Percentiles rank a stretch among this genome's conserved stretches.
Conservation (phyloP, 2,113 vertebrate genomes). For the Rhegmatorhina hoffmannsi region DNA sequence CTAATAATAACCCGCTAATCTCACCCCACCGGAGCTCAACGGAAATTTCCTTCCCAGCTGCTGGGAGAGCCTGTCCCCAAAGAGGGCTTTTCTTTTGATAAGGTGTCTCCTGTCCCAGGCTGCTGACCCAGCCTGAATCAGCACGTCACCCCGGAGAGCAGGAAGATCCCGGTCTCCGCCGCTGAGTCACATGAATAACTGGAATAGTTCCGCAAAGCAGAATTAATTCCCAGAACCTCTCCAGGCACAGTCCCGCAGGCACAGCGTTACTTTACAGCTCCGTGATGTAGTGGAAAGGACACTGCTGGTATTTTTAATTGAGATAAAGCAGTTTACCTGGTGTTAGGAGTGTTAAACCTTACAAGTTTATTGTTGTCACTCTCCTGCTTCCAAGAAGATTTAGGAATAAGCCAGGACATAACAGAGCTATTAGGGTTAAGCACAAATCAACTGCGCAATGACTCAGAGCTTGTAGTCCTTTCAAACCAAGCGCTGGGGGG, state of each 20-base stretch:
- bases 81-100: constrained; percentile 70
- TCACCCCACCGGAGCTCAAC: background rate
- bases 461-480: constrained; percentile 59
- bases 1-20: background rate
- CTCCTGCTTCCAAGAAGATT: constrained; percentile 46
- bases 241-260: constrained; percentile 73
- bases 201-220: constrained; percentile 79
- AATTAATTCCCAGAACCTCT: constrained; percentile 81
- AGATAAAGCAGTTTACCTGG: constrained; percentile 46
- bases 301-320: background rate
- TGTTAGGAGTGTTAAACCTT: constrained; percentile 10
- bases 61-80: constrained; percentile 22
- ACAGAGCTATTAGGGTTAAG: constrained; percentile 63
- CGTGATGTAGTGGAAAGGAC: constrained; percentile 34
- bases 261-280: constrained; percentile 61
- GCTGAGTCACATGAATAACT: constrained; percentile 84
- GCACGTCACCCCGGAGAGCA: constrained; percentile 65
- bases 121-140: constrained; percentile 76
- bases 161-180: constrained; percentile 70
- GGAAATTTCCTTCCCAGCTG: constrained; percentile 33
- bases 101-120: constrained; percentile 59
- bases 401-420: constrained; percentile 35
- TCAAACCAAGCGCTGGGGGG: constrained; percentile 37
- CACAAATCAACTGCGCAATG: constrained; percentile 54
- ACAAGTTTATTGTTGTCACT: constrained; percentile 31